Evolutionary conservation across 1,140 invertebrate genomes (phyloP).

Genomic region (Phymastichus coffea): DNA sequence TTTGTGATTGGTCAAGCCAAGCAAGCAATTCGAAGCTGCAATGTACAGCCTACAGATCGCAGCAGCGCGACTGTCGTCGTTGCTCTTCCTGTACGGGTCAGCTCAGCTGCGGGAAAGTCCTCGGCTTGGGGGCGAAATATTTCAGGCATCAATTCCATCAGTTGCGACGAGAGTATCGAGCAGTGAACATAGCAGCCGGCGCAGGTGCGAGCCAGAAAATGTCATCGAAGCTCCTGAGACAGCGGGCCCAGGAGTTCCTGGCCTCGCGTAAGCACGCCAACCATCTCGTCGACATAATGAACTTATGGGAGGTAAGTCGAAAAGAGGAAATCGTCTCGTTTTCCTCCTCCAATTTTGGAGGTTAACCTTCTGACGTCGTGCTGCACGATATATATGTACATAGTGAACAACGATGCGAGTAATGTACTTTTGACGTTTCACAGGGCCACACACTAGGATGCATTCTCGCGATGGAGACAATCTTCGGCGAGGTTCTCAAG

Average conservation of each 20-base stretch:
- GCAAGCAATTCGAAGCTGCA: too few relatives aligned
- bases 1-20: too few relatives aligned
- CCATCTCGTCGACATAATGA: constrained; percentile 64
- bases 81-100: too few relatives aligned
- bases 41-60: too few relatives aligned
- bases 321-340: not conserved
- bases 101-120: too few relatives aligned
- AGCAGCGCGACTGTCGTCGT: too few relatives aligned
- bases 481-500: constrained; percentile 67
- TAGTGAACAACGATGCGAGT: not conserved
- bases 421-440: constrained; percentile 36
- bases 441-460: constrained; percentile 56
- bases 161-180: too few relatives aligned
- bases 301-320: constrained; percentile 61
- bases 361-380: constrained; percentile 31
- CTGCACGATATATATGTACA: not conserved
- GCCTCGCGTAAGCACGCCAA: constrained; percentile 63
- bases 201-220: constrained; percentile 49
- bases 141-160: too few relatives aligned
- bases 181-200: too few relatives aligned
- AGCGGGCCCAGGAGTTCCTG: constrained; percentile 68
- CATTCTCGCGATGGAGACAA: constrained; percentile 66
- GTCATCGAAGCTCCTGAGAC: constrained; percentile 59
- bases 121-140: too few relatives aligned
- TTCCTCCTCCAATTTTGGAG: constrained; percentile 25